These are phyloP conservation scores for Diachasmimorpha longicaudata DNA, from an alignment of 1,140 invertebrate species.

Conservation along the genomic window DNA sequence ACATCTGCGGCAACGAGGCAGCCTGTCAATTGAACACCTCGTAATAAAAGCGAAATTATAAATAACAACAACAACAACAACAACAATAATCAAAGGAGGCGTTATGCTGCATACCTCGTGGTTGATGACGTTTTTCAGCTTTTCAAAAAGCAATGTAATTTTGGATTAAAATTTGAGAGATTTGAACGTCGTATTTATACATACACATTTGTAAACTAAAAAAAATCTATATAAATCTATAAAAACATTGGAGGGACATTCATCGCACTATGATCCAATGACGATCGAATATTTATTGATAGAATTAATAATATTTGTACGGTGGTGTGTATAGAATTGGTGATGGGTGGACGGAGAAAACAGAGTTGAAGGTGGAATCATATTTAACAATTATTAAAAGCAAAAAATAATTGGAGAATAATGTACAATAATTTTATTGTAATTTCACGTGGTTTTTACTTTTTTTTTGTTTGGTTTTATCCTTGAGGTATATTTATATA, in stretches of 20 bases:
- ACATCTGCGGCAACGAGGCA: slow-evolving; percentile 43
- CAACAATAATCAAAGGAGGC: neutral
- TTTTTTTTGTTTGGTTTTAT: slow-evolving; percentile 29
- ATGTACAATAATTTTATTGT: neutral
- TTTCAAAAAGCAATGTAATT: neutral
- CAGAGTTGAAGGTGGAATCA: neutral
- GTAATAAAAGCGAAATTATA: neutral
- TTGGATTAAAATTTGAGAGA: neutral
- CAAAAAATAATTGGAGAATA: neutral
- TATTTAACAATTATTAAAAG: neutral
- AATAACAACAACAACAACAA: neutral
- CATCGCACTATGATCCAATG: slow-evolving; percentile 35
- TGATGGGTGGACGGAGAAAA: neutral
- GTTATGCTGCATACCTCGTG: neutral
- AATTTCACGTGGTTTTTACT: neutral
- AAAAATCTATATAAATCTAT: slow-evolving; percentile 26
- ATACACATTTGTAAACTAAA: slow-evolving; percentile 39
- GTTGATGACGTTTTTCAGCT: no score
- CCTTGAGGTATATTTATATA: neutral
- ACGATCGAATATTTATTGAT: slow-evolving; percentile 57
- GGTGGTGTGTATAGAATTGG: slow-evolving; percentile 36
- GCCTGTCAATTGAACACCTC: slow-evolving; percentile 27
- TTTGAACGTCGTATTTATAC: slow-evolving; percentile 39
- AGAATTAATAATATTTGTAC: slow-evolving; percentile 54
- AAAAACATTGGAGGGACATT: neutral